These are phyloP conservation scores for Austrolebias charrua DNA, from an alignment of 2,797 vertebrate genomes.

Conservation along the genomic window DNA sequence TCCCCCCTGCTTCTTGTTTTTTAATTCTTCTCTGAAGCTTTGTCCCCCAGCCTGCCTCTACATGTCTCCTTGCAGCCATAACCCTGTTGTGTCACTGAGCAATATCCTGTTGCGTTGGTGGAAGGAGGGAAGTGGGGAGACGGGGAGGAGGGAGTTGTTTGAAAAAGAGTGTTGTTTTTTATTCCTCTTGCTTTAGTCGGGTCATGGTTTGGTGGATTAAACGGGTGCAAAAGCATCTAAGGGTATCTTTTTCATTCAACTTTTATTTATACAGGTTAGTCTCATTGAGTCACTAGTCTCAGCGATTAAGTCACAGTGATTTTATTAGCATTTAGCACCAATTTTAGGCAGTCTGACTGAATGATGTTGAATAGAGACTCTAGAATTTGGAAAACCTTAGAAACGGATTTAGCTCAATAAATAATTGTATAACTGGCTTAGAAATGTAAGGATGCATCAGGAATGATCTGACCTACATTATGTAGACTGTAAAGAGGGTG, in stretches of 20 bases:
- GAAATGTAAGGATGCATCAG: too few relatives aligned
- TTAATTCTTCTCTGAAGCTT: constrained; percentile 59
- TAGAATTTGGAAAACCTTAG: too few relatives aligned
- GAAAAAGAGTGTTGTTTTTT: constrained; percentile 15
- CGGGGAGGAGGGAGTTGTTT: constrained; percentile 8
- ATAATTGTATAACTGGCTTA: too few relatives aligned
- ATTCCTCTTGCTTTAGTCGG: background rate
- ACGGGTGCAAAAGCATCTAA: constrained; percentile 37
- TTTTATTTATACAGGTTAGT: too few relatives aligned
- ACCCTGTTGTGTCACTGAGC: constrained; percentile 63
- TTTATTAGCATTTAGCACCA: too few relatives aligned
- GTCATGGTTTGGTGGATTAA: constrained; percentile 23
- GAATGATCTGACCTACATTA: too few relatives aligned
- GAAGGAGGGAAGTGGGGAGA: constrained; percentile 6
- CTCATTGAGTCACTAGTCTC: too few relatives aligned
- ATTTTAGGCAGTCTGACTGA: too few relatives aligned
- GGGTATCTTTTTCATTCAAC: background rate
- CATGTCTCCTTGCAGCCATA: constrained; percentile 66
- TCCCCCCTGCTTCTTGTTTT: constrained; percentile 61
- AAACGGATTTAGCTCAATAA: too few relatives aligned
- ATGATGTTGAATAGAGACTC: too few relatives aligned
- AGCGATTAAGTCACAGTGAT: too few relatives aligned
- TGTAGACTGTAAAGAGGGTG: too few relatives aligned
- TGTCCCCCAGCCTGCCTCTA: constrained; percentile 70
- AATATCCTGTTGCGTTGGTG: constrained; percentile 71